A percentile compares a stretch with the other conserved stretches of the same genome.
Conservation (phyloP, 1,140 invertebrate genomes). For the Pemphigus obesinymphae region DNA sequence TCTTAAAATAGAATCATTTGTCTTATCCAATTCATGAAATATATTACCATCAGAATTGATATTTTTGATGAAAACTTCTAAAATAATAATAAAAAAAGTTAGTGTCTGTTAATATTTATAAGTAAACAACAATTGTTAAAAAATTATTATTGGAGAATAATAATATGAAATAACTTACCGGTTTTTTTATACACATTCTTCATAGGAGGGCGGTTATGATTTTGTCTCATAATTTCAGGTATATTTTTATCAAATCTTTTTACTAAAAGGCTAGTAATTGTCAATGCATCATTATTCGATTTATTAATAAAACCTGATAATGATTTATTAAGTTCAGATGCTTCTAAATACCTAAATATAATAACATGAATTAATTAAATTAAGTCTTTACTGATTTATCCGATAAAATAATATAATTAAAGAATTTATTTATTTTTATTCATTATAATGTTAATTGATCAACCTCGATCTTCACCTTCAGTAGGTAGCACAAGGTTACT, state of each 20-base stretch:
- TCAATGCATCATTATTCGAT: background rate
- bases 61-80: too few species aligned
- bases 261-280: constrained; percentile 9
- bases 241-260: background rate
- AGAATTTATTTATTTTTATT: too few species aligned
- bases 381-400: too few species aligned
- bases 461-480: too few species aligned
- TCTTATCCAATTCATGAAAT: too few species aligned
- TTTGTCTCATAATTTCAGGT: background rate
- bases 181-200: constrained; percentile 11
- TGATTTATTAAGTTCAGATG: background rate
- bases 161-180: background rate
- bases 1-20: too few species aligned
- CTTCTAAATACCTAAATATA: background rate
- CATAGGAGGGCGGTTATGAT: background rate
- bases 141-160: background rate
- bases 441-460: too few species aligned
- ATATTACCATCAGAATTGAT: too few species aligned
- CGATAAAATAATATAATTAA: too few species aligned
- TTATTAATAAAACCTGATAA: background rate
- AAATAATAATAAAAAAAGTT: too few species aligned
- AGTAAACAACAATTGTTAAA: background rate
- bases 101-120: background rate
- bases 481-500: too few species aligned
- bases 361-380: too few species aligned